Base-by-base conservation (phyloP, 1,140 invertebrate genomes). In the Cardiocondyla obscurior region DNA sequence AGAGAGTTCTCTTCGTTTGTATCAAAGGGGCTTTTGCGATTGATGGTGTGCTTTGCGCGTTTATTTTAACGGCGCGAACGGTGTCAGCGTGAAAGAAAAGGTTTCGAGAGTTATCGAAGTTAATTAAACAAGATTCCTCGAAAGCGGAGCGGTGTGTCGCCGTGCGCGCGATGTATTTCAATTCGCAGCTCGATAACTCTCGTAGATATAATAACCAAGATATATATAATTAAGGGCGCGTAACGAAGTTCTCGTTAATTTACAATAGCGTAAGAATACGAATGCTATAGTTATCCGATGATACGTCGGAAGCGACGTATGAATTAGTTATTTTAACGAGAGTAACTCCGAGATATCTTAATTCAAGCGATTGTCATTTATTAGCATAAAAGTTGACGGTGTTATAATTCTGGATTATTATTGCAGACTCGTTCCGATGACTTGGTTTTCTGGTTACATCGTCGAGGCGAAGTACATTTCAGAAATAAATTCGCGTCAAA, bases 131-230 rank as follows among this genome's bases (percentile, higher is more conserved):
- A 44, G 55, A 62, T 33, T 62, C 4, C 19, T 73, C n/a, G n/a
- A n/a, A 42, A 30, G 22, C 25, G 8, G 14, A 39, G 55, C 10
- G 10, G 12, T 60, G 25, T 14, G 51, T n/a, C n/a, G 12, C 7
- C n/a, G 33, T 19, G 51, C 33, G 69, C 16, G 22, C 25, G 19
- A 74, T 74, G n/a, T 49, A 62, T 76, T 62, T 49, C 57, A 64
- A 76, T 46, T 46, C 64, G 10, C 19, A 46, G 25, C 28, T 64
- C 39, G 72, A 76, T 76, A 62, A 0, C 33, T 33, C 19, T 62
- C 19, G n/a, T 30, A 46, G 39, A 76, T 46, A 46, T 25, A 16
- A n/a, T 30, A 30, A 55, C 49, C 3, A 4, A 72, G 69, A 72
- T 36, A n/a, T n/a, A n/a, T n/a, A n/a, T n/a, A 53, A 72, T 72